Evolutionary conservation across 2,797 vertebrate species (phyloP).

Genomic region (Epinephelus coioides): DNA sequence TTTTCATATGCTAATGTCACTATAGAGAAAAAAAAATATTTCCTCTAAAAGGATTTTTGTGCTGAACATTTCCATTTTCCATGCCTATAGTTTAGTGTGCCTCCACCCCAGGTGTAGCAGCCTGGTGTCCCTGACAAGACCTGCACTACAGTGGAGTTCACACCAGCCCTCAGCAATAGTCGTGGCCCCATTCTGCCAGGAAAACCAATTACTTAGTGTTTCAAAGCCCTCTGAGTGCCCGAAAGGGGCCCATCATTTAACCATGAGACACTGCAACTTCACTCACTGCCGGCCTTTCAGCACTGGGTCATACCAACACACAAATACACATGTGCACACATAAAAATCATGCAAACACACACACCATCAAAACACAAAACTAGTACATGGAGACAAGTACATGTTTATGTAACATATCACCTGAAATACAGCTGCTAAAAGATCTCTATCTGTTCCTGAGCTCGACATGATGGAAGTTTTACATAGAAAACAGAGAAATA

Average conservation of each 20-base stretch:
- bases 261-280: conserved; percentile 75
- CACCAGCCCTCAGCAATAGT: conserved; percentile 66
- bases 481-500: not conserved
- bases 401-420: not conserved
- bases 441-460: not conserved
- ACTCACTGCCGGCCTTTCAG: conserved; percentile 63
- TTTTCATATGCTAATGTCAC: too few species aligned
- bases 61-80: conserved; percentile 20
- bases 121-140: conserved; percentile 50
- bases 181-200: conserved; percentile 84
- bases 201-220: conserved; percentile 84
- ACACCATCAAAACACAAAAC: conserved; percentile 7
- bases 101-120: conserved; percentile 30
- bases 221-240: conserved; percentile 68
- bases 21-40: too few species aligned
- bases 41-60: not conserved
- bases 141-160: conserved; percentile 55
- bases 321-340: conserved; percentile 5
- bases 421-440: not conserved
- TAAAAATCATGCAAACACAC: not conserved
- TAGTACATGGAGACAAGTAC: not conserved
- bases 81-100: not conserved
- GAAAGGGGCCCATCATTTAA: conserved; percentile 78
- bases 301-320: conserved; percentile 17
- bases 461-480: not conserved